Evolutionary conservation across 2,797 vertebrate genomes (phyloP).

Genomic region (Spinus pinus): DNA sequence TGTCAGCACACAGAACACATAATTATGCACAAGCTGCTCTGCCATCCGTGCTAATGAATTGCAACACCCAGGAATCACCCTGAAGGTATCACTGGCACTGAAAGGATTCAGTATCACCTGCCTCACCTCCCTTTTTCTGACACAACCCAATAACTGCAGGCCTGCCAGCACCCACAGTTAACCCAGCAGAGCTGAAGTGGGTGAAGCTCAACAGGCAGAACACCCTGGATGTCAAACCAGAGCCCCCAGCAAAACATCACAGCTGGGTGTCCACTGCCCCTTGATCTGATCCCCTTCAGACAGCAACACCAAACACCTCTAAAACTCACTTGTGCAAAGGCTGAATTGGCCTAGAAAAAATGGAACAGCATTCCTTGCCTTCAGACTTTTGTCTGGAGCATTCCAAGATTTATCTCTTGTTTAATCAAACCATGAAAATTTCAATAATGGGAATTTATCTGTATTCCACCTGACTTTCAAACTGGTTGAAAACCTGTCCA

Average conservation of each 20-base stretch:
- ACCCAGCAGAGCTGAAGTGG: neutral
- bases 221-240: neutral
- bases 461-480: neutral
- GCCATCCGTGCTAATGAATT: neutral
- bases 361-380: neutral
- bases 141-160: neutral
- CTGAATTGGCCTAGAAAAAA: neutral
- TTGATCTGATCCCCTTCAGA: neutral
- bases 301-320: neutral
- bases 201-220: neutral
- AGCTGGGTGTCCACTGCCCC: neutral
- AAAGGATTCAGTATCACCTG: constrained; percentile 10
- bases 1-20: neutral
- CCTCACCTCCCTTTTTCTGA: neutral
- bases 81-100: neutral
- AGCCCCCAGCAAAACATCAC: neutral
- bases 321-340: neutral
- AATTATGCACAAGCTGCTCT: neutral
- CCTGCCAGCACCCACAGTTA: neutral
- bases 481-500: neutral
- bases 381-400: neutral
- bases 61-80: neutral
- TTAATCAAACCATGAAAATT: neutral
- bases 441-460: neutral
- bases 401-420: neutral